Base-by-base conservation (phyloP, 2,113 vertebrate genomes). In the Phaethon lepturus region DNA sequence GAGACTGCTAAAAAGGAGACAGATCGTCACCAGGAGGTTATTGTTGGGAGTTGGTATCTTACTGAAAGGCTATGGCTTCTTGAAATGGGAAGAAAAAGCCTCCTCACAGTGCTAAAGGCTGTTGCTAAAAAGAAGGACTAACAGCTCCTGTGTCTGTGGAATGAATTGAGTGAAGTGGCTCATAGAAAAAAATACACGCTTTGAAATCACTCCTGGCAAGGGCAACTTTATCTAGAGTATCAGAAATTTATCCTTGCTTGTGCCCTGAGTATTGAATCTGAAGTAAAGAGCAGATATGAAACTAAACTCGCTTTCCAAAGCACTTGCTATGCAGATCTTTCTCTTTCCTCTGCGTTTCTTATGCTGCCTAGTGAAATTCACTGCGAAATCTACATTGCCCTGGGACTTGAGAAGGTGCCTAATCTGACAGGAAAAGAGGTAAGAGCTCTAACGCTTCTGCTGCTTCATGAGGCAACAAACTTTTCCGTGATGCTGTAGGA, bases 131-230 rank as follows among this genome's bases (percentile, higher is more conserved):
- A 60, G 31, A 38, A 86, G 6, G n/a, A 29, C 10, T 33, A 60
- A 28, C 17, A 64, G 7, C 18, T 45, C 24, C 28, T 20, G 2
- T 59, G 40, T 44, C 33, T 9, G 1, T 47, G 33, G 23, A 62
- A 52, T 47, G 5, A 78, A 56, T 3, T 13, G 9, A 25, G 4
- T 49, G 10, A 90, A 92, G 38, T 0, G 1, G 23, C 7, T 90
- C 7, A 13, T 3, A 11, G 16, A 59, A 35, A 82, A 82, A 80
- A 86, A 56, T 3, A 9, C 1, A 20, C 0, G 0, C 5, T 69
- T 64, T 58, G 24, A 62, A 77, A 69, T 45, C 4, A n/a, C 64
- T 77, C 31, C 38, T 73, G 31, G 45, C 18, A 62, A 55, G 38
- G 35, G 29, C 16, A 88, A 49, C 23, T 38, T 68, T 44, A 35